A percentile compares a stretch with the other conserved stretches of the same genome.
These are phyloP conservation scores for Hipparchia semele DNA, from an alignment of 2,888 invertebrate species.

Conservation along the genomic window DNA sequence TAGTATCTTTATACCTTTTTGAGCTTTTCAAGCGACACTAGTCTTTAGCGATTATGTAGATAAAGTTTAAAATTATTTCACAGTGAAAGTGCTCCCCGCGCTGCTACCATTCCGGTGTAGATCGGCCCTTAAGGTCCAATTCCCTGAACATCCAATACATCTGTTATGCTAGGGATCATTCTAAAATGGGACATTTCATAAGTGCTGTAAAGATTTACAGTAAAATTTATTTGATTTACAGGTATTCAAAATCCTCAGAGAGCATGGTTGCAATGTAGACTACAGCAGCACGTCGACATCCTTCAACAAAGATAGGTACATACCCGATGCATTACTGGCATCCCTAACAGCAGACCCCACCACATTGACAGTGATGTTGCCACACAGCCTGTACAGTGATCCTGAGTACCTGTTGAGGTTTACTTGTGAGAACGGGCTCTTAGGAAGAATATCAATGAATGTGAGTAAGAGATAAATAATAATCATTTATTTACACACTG, in stretches of 20 bases:
- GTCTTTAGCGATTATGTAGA: no score
- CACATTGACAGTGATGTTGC: conserved; percentile 62
- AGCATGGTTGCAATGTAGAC: conserved; percentile 73
- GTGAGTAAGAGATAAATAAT: conserved; percentile 50
- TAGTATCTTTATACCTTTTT: no score
- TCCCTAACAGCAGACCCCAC: conserved; percentile 61
- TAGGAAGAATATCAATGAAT: conserved; percentile 56
- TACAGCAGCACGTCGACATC: conserved; percentile 55
- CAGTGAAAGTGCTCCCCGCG: no score
- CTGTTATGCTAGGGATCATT: no score
- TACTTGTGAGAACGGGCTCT: conserved; percentile 51
- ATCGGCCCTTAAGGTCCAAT: no score
- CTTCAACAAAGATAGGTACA: conserved; percentile 42
- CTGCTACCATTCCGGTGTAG: no score
- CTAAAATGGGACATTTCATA: no score
- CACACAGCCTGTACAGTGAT: conserved; percentile 68
- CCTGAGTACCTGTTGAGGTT: conserved; percentile 60
- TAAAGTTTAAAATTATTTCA: no score
- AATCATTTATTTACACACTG: not conserved
- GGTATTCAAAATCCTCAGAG: conserved; percentile 69
- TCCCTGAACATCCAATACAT: no score
- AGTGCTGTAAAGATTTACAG: not conserved
- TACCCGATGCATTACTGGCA: conserved; percentile 73
- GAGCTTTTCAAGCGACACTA: no score
- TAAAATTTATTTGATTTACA: conserved; percentile 42